phyloP scores from a whole-genome alignment of 2,113 vertebrate genomes.

The Tautogolabrus adspersus region DNA sequence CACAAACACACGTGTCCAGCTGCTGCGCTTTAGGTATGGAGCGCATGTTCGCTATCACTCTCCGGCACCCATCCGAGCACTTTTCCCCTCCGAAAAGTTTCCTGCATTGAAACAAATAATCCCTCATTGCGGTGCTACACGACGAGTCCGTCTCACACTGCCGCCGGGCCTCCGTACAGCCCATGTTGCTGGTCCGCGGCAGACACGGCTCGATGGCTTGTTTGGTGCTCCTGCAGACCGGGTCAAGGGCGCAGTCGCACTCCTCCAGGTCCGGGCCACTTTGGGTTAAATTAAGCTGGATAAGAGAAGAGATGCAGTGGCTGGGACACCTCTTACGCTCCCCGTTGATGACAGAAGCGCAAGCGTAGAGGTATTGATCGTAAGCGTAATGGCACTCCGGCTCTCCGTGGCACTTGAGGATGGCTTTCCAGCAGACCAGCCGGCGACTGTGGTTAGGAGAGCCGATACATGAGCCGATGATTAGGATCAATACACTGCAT shows the following conservation, averaged over 20 bases:
- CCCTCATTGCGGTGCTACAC: conserved; percentile 86
- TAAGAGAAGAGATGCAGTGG: conserved; percentile 93
- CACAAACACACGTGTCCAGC: conserved; percentile 93
- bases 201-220: conserved; percentile 93
- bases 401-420: conserved; percentile 90
- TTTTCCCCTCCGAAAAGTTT: conserved; percentile 91
- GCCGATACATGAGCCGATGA: conserved; percentile 66
- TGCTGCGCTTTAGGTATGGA: conserved; percentile 89
- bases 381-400: conserved; percentile 91
- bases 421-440: conserved; percentile 93
- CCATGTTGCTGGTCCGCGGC: conserved; percentile 88
- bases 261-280: conserved; percentile 90
- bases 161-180: conserved; percentile 92
- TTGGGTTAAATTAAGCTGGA: conserved; percentile 91
- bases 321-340: conserved; percentile 90
- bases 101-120: conserved; percentile 90
- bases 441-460: conserved; percentile 85
- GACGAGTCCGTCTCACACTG: conserved; percentile 88
- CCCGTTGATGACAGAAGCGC: conserved; percentile 85
- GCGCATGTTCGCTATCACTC: conserved; percentile 90
- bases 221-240: conserved; percentile 88
- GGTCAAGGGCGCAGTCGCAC: conserved; percentile 92
- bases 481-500: conserved; percentile 46
- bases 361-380: conserved; percentile 89
- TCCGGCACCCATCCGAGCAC: conserved; percentile 89